Conservation (phyloP, 2,797 vertebrate species). For the Galaxias olidus region DNA sequence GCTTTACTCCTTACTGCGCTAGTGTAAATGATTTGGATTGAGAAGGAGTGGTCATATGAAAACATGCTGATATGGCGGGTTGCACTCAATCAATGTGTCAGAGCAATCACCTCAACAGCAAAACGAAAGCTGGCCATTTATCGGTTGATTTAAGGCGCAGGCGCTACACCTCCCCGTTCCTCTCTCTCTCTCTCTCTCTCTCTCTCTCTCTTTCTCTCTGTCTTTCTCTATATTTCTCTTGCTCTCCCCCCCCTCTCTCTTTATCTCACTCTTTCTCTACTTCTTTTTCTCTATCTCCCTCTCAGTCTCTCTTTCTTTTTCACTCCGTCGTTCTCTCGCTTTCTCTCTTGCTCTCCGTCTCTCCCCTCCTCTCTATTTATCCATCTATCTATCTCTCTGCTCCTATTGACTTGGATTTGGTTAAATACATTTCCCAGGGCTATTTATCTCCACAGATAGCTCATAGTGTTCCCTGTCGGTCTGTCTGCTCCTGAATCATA, state of each 20-base stretch:
- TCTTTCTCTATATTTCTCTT: background rate
- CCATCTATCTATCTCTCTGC: background rate
- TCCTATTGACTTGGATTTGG: constrained; percentile 8
- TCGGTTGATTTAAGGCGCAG: background rate
- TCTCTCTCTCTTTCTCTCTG: background rate
- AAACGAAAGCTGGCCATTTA: constrained; percentile 1
- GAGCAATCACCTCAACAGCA: constrained; percentile 11
- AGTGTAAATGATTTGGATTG: background rate
- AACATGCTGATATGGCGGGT: constrained; percentile 1
- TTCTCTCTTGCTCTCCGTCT: background rate
- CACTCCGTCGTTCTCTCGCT: background rate
- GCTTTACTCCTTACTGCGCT: background rate
- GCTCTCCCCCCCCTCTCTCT: background rate
- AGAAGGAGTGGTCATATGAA: background rate
- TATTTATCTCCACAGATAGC: background rate
- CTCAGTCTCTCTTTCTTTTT: background rate
- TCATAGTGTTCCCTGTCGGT: background rate
- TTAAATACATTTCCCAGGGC: constrained; percentile 5
- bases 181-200: background rate
- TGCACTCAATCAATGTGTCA: constrained; percentile 10
- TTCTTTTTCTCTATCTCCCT: background rate
- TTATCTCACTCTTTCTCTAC: background rate
- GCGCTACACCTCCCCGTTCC: background rate
- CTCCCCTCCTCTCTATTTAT: background rate
- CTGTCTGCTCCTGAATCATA: background rate